Base-by-base conservation (phyloP, 2,888 invertebrate species). In the Augochlorella aurata region DNA sequence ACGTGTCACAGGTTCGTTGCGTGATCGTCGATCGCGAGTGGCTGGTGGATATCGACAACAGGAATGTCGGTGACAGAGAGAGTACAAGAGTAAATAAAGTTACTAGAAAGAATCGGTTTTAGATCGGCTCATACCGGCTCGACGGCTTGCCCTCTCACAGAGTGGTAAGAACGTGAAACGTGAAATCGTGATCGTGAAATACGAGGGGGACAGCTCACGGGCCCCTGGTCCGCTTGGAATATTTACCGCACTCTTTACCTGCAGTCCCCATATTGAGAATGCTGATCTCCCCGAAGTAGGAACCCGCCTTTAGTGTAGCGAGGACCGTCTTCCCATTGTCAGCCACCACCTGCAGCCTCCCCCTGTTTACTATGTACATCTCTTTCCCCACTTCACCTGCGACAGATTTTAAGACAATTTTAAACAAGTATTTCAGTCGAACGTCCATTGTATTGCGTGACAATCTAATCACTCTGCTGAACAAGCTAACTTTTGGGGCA, bases 221-320 rank as follows among this genome's bases (percentile, higher is more conserved):
- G 90, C 91, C 90, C 89, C 90, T 90, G 90, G 91, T 89, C 90
- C 94, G 94, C 93, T 94, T 94, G 94, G 94, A 97, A 97, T 97
- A 97, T 97, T 97, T 97, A 97, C 97, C 97, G 96, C 97, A 97
- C 95, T 97, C 97, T 97, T 97, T 97, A 98, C 98, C 98, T 96
- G 99, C 99, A 94, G 98, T 98, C 95, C 99, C 99, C 98, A 98
- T 98, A 96, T 98, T 98, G 95, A 99, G 97, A 95, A 99, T 99
- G 95, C 98, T 98, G 95, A 99, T 99, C 96, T 99, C 99, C 93
- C 99, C 99, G 95, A 99, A 99, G 96, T 99, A 99, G 94, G 98
- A 98, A 94, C 99, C 99, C 92, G 99, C 99, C 95, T 98, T 98
- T 93, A 99, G 96, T 88, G 98, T 99, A 92, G 99, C 99, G 94